phyloP scores from a whole-genome alignment of 2,797 vertebrate genomes.

The Champsocephalus esox region DNA sequence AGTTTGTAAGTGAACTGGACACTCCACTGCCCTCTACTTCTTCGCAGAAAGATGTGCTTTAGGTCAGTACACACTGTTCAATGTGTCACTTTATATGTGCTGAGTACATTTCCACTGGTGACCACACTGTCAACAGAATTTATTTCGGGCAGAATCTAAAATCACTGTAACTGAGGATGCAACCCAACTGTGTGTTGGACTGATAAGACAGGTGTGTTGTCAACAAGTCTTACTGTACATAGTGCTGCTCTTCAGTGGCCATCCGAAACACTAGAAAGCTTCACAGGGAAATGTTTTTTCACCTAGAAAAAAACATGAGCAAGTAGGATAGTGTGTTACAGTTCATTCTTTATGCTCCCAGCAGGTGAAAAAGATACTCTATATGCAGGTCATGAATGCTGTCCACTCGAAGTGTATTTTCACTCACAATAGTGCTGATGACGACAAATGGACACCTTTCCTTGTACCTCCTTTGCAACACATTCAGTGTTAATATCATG shows the following conservation, averaged over 20 bases:
- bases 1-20: conserved; percentile 8
- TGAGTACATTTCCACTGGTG: conserved; percentile 13
- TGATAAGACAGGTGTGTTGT: conserved; percentile 37
- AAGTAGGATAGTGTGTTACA: conserved; percentile 24
- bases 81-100: conserved; percentile 1
- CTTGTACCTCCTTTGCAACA: conserved; percentile 11
- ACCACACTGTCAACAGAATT: conserved; percentile 20
- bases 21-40: background rate
- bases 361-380: conserved; percentile 35
- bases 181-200: conserved; percentile 7
- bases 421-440: conserved; percentile 40
- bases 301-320: conserved; percentile 23
- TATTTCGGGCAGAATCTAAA: conserved; percentile 28
- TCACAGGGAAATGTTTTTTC: background rate
- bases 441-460: conserved; percentile 33
- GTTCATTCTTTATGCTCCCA: conserved; percentile 55
- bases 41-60: background rate
- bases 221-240: conserved; percentile 5
- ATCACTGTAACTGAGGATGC: conserved; percentile 10
- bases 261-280: conserved; percentile 14
- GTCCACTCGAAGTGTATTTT: conserved; percentile 47
- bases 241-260: conserved; percentile 4
- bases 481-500: background rate
- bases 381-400: conserved; percentile 52
- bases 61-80: conserved; percentile 16